Conservation (phyloP, 1,140 invertebrate genomes). For the Ruditapes philippinarum region DNA sequence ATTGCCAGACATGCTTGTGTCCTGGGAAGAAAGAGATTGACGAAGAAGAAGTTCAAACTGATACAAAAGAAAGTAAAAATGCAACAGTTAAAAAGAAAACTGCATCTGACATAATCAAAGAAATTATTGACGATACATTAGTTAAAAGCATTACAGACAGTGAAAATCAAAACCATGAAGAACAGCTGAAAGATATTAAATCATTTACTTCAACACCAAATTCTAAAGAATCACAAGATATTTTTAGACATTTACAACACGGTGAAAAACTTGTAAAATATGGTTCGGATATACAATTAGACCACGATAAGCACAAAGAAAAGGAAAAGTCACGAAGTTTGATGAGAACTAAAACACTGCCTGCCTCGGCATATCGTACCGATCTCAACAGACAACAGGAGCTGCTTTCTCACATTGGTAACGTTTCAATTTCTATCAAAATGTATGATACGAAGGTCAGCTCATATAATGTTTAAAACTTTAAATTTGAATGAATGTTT, state of each 20-base stretch:
- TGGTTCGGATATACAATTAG: not conserved
- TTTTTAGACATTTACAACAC: not conserved
- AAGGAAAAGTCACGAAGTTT: not conserved
- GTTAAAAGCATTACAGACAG: not conserved
- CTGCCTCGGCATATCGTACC: not conserved
- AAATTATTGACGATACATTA: too few relatives aligned
- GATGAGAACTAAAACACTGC: not conserved
- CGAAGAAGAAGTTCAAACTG: too few relatives aligned
- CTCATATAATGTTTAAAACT: too few relatives aligned
- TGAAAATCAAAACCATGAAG: not conserved
- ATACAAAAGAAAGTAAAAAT: too few relatives aligned
- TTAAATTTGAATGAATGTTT: too few relatives aligned
- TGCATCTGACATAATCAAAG: not conserved
- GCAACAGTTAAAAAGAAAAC: not conserved
- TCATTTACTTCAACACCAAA: not conserved
- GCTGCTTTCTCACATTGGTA: too few relatives aligned
- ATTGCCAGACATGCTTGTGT: not conserved
- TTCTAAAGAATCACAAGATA: not conserved
- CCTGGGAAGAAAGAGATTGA: not conserved
- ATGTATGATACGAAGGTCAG: too few relatives aligned
- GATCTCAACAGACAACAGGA: not conserved
- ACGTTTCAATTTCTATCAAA: too few relatives aligned
- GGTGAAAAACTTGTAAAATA: not conserved
- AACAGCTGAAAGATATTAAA: not conserved
- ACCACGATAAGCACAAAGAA: not conserved